These are phyloP conservation scores for Neogobius melanostomus DNA, from an alignment of 2,113 vertebrate genomes.

Conservation along the genomic window DNA sequence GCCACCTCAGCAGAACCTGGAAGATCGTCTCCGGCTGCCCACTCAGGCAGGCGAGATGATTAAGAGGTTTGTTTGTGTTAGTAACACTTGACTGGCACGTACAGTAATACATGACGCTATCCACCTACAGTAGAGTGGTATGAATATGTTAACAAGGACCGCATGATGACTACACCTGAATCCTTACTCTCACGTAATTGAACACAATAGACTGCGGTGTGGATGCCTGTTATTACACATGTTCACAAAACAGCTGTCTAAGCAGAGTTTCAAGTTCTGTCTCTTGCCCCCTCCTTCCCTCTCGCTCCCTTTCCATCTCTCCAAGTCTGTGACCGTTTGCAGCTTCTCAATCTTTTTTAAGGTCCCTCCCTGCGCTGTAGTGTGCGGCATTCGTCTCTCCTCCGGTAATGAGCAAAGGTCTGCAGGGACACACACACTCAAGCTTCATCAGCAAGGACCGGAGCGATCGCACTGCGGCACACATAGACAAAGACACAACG, in stretches of 20 bases:
- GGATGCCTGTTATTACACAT: background rate
- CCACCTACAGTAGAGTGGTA: background rate
- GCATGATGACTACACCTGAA: too few species aligned
- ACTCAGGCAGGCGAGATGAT: too few species aligned
- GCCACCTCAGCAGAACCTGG: too few species aligned
- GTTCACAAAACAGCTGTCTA: constrained; percentile 4
- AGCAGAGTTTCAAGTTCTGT: constrained; percentile 10
- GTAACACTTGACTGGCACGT: too few species aligned
- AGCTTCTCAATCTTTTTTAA: background rate
- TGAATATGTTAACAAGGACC: background rate
- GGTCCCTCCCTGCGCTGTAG: constrained; percentile 7
- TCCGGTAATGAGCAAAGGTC: constrained; percentile 64
- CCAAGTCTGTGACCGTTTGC: constrained; percentile 6
- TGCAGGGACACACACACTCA: constrained; percentile 56
- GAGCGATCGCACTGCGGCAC: constrained; percentile 44
- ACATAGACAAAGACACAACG: constrained; percentile 24
- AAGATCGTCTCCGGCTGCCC: too few species aligned
- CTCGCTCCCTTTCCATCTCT: background rate
- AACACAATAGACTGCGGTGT: background rate
- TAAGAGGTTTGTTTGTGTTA: too few species aligned
- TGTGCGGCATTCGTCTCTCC: constrained; percentile 45
- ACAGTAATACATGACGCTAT: too few species aligned
- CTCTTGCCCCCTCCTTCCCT: background rate
- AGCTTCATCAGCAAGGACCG: constrained; percentile 70
- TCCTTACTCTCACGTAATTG: background rate